Percentiles rank a stretch among this genome's conserved stretches.
Conservation (phyloP, 2,797 vertebrate genomes). For the Darevskia nairensis region DNA sequence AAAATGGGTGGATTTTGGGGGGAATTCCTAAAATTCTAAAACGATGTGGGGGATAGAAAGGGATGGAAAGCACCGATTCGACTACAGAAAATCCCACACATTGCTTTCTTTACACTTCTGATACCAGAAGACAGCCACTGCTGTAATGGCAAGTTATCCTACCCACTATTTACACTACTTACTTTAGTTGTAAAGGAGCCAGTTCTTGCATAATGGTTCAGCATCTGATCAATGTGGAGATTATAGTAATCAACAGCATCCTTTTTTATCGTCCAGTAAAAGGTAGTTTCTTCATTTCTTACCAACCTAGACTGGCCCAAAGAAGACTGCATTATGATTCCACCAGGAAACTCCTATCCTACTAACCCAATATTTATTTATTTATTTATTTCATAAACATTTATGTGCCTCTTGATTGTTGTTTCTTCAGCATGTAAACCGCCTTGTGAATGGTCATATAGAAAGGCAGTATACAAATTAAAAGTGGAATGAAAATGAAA, state of each 20-base stretch:
- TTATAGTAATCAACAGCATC: conserved; percentile 53
- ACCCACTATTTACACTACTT: not conserved
- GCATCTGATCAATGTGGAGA: conserved; percentile 65
- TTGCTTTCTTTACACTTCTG: not conserved
- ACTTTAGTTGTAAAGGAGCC: conserved; percentile 73
- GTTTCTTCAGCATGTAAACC: too few relatives aligned
- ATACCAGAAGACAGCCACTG: too few relatives aligned
- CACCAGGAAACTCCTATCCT: conserved; percentile 1
- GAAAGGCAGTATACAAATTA: too few relatives aligned
- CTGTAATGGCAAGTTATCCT: not conserved
- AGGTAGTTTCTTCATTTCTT: conserved; percentile 58
- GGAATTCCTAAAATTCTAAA: too few relatives aligned
- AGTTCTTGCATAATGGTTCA: conserved; percentile 66
- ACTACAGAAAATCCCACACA: not conserved
- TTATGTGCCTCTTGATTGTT: too few relatives aligned
- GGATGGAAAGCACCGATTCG: too few relatives aligned
- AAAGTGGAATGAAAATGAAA: too few relatives aligned
- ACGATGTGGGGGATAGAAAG: too few relatives aligned
- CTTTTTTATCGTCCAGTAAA: conserved; percentile 72
- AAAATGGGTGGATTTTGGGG: too few relatives aligned
- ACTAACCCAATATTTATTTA: not conserved
- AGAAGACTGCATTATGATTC: conserved; percentile 29
- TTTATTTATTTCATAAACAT: too few relatives aligned
- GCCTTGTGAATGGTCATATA: too few relatives aligned
- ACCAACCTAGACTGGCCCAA: conserved; percentile 70